Evolutionary conservation across 1,140 invertebrate species (phyloP).

Genomic region (Oncopodura yosiiana): DNA sequence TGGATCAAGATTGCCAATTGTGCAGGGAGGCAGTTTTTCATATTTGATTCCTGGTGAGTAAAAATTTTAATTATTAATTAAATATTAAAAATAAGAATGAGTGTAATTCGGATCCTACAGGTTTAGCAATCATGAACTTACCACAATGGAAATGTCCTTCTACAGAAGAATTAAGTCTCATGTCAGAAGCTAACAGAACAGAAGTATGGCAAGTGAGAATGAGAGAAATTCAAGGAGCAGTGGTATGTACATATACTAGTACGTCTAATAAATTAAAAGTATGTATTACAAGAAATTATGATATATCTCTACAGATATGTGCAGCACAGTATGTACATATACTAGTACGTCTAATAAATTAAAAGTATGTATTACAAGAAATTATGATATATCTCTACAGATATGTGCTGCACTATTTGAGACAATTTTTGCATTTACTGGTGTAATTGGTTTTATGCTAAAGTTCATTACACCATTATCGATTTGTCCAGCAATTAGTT

Average conservation of each 20-base stretch:
- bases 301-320: neutral
- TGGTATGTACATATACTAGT: slow-evolving; percentile 39
- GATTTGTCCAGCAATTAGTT: slow-evolving; percentile 64
- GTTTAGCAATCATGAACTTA: slow-evolving; percentile 42
- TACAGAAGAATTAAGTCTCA: neutral
- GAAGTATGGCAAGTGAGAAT: slow-evolving; percentile 42
- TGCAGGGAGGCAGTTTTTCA: slow-evolving; percentile 72
- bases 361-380: slow-evolving; percentile 8
- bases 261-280: neutral
- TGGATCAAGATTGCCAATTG: slow-evolving; percentile 49
- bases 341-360: neutral
- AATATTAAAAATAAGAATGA: no score
- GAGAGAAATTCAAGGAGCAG: slow-evolving; percentile 45
- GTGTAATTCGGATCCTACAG: no score
- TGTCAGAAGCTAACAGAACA: neutral
- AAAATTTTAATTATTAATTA: no score
- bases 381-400: neutral
- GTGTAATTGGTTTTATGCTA: slow-evolving; percentile 57
- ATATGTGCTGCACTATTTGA: slow-evolving; percentile 43
- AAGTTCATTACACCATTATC: slow-evolving; percentile 66
- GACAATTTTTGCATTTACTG: slow-evolving; percentile 42
- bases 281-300: neutral
- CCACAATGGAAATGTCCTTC: slow-evolving; percentile 43
- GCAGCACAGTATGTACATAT: neutral
- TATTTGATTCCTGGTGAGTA: slow-evolving; percentile 79